Evolutionary conservation across 2,113 vertebrate genomes (phyloP).

Genomic region (Apteryx owenii): DNA sequence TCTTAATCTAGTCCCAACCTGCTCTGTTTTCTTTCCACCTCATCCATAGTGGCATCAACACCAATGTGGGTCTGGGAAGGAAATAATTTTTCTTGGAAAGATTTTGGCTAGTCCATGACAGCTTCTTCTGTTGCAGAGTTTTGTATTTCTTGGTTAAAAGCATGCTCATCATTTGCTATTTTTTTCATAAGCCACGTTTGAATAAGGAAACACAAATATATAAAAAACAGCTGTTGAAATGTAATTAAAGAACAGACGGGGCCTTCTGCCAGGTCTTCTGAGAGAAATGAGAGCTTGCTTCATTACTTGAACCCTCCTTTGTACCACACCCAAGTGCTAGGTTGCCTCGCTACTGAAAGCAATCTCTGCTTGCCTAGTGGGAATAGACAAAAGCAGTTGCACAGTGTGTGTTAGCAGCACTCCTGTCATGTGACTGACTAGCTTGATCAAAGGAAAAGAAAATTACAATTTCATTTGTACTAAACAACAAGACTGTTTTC

Average conservation of each 20-base stretch:
- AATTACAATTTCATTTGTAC: constrained; percentile 11
- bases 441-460: constrained; percentile 18
- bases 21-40: neutral
- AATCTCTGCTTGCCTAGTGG: constrained; percentile 20
- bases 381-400: constrained; percentile 27
- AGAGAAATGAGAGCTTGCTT: constrained; percentile 59
- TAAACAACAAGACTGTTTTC: constrained; percentile 15
- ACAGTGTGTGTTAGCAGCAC: neutral
- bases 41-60: neutral
- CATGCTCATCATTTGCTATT: constrained; percentile 29
- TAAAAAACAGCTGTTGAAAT: constrained; percentile 76
- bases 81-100: constrained; percentile 47
- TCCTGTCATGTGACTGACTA: neutral
- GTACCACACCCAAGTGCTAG: neutral
- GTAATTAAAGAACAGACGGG: constrained; percentile 71
- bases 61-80: neutral
- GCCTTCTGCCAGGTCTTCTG: constrained; percentile 62
- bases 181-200: constrained; percentile 34
- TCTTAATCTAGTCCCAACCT: neutral
- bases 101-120: constrained; percentile 18
- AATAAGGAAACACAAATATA: constrained; percentile 73
- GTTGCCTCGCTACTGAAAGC: constrained; percentile 30
- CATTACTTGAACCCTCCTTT: constrained; percentile 30
- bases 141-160: constrained; percentile 47
- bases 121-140: constrained; percentile 31